Conservation (phyloP, 2,113 vertebrate species). For the Gulo gulo region DNA sequence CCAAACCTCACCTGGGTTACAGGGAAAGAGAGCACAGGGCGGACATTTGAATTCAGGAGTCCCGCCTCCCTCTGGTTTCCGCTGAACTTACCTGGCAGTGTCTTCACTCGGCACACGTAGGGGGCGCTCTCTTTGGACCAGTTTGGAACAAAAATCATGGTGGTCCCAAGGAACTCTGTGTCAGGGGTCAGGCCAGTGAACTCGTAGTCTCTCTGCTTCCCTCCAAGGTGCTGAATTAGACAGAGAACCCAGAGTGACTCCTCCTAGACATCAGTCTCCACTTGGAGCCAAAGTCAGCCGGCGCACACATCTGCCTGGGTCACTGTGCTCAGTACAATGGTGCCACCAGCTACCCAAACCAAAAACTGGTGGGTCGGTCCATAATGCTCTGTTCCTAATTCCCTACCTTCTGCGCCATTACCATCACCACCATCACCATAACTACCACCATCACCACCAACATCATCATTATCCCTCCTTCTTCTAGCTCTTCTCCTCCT, state of each 20-base stretch:
- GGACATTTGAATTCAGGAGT: background rate
- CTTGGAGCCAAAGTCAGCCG: background rate
- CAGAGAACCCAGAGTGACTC: background rate
- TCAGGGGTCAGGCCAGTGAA: constrained; percentile 80
- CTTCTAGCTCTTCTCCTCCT: background rate
- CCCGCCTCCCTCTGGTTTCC: background rate
- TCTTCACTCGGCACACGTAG: constrained; percentile 78
- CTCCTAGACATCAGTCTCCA: background rate
- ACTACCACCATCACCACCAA: background rate
- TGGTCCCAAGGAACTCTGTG: constrained; percentile 80
- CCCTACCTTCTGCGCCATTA: background rate
- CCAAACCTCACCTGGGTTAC: background rate
- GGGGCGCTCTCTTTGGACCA: constrained; percentile 73
- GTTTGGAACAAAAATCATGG: constrained; percentile 26
- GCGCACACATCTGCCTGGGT: background rate
- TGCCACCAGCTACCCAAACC: background rate
- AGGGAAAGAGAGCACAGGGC: background rate
- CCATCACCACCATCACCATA: fast-evolving
- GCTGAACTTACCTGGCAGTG: constrained; percentile 79
- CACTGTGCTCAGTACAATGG: background rate
- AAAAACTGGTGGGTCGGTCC: background rate
- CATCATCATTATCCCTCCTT: background rate
- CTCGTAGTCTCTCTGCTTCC: constrained; percentile 77
- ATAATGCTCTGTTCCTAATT: background rate
- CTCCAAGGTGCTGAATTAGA: constrained; percentile 57